phyloP scores from a whole-genome alignment of 2,888 invertebrate species.

The Cephus pygmeus region DNA sequence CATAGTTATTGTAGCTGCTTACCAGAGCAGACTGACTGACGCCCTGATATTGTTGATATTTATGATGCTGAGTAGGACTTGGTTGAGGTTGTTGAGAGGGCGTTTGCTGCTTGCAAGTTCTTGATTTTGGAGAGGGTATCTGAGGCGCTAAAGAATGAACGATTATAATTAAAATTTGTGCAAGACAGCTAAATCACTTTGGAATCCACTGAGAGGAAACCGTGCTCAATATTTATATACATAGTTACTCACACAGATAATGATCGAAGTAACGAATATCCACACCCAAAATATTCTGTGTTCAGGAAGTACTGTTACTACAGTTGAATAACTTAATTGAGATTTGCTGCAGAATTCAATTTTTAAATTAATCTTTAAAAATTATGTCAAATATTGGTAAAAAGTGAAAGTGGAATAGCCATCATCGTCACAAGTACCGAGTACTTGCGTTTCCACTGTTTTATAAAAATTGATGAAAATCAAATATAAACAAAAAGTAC shows the following conservation, averaged over 20 bases:
- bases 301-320: neutral
- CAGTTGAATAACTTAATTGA: neutral
- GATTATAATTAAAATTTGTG: neutral
- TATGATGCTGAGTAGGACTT: slow-evolving; percentile 70
- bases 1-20: slow-evolving; percentile 60
- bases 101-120: slow-evolving; percentile 68
- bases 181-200: neutral
- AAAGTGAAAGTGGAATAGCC: neutral
- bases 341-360: neutral
- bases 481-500: neutral
- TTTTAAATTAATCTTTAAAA: neutral
- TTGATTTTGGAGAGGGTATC: slow-evolving; percentile 72
- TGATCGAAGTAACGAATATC: neutral
- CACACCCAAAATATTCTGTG: neutral
- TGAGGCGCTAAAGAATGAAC: slow-evolving; percentile 65
- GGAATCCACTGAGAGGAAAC: neutral
- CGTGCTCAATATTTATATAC: neutral
- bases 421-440: neutral
- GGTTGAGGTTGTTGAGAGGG: slow-evolving; percentile 68
- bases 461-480: neutral
- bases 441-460: neutral
- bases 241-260: neutral
- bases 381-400: neutral
- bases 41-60: slow-evolving; percentile 68
- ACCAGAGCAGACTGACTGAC: slow-evolving; percentile 67